A percentile compares a stretch with the other conserved stretches of the same genome.
phyloP scores from a whole-genome alignment of 2,888 invertebrate species.

The Tenthredo distinguenda region DNA sequence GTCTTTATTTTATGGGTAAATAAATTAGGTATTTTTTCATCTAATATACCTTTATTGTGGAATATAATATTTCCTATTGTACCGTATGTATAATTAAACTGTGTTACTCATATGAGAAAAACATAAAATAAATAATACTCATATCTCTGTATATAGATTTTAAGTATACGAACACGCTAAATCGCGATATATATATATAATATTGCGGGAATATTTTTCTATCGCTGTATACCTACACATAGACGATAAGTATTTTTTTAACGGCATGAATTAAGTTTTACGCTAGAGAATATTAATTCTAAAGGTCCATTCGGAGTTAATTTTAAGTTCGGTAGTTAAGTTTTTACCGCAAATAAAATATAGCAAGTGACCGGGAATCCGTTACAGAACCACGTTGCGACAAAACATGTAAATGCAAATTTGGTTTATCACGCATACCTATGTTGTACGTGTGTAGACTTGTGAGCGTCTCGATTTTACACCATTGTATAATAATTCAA shows the following conservation, averaged over 20 bases:
- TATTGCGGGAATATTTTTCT: constrained; percentile 1
- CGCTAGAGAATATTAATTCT: constrained; percentile 5
- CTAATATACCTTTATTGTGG: not conserved
- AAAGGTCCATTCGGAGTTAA: not conserved
- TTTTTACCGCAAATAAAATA: not conserved
- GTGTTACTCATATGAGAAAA: not conserved
- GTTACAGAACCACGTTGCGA: constrained; percentile 16
- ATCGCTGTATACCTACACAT: not conserved
- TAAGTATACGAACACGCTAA: not conserved
- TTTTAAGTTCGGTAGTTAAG: not conserved
- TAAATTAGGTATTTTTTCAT: not conserved
- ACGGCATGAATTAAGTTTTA: not conserved
- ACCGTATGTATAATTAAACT: not conserved
- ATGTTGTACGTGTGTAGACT: constrained; percentile 4
- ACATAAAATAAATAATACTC: constrained; percentile 8
- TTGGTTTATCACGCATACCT: constrained; percentile 1
- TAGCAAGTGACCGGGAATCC: not conserved
- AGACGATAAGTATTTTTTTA: not conserved
- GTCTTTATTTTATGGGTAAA: not conserved
- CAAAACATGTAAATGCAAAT: constrained; percentile 31
- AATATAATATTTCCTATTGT: not conserved
- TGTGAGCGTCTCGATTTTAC: constrained; percentile 23
- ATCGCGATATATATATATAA: not conserved
- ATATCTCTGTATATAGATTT: constrained; percentile 28
- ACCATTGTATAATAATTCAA: constrained; percentile 42